Percentiles rank a stretch among this genome's conserved stretches.
phyloP scores from a whole-genome alignment of 2,888 invertebrate species.

The Noctuana brunneofusca region DNA sequence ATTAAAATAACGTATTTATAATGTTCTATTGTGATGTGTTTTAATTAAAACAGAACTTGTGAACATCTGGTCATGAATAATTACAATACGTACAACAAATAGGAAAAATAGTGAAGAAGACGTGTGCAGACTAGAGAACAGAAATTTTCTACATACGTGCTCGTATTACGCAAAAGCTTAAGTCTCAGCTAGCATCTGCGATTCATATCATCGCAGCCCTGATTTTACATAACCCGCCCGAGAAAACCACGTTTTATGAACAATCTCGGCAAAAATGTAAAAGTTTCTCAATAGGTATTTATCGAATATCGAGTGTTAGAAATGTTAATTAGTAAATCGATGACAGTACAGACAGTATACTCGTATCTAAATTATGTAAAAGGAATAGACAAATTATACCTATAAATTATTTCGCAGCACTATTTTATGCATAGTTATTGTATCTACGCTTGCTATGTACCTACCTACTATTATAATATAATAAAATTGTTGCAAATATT shows the following conservation, averaged over 20 bases:
- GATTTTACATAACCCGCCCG: constrained; percentile 16
- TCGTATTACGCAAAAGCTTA: constrained; percentile 16
- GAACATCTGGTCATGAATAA: constrained; percentile 19
- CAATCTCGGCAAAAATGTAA: not conserved
- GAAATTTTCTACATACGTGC: constrained; percentile 25
- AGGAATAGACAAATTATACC: too few relatives aligned
- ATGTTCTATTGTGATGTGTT: not conserved
- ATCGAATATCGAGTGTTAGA: not conserved
- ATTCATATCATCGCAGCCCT: constrained; percentile 16
- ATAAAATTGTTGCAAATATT: too few relatives aligned
- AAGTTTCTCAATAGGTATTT: constrained; percentile 1
- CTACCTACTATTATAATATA: too few relatives aligned
- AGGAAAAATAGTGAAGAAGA: constrained; percentile 11
- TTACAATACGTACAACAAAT: not conserved
- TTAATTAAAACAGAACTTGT: not conserved
- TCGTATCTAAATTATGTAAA: not conserved
- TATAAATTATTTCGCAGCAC: too few relatives aligned
- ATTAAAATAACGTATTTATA: not conserved
- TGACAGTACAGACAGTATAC: too few relatives aligned
- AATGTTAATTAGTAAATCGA: not conserved
- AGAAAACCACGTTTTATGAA: constrained; percentile 4
- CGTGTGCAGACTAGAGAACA: constrained; percentile 10
- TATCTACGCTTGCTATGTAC: too few relatives aligned
- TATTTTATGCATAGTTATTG: too few relatives aligned
- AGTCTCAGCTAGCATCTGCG: constrained; percentile 20